These are phyloP conservation scores for Cyphomyrmex costatus DNA, from an alignment of 1,140 invertebrate genomes.

Conservation along the genomic window DNA sequence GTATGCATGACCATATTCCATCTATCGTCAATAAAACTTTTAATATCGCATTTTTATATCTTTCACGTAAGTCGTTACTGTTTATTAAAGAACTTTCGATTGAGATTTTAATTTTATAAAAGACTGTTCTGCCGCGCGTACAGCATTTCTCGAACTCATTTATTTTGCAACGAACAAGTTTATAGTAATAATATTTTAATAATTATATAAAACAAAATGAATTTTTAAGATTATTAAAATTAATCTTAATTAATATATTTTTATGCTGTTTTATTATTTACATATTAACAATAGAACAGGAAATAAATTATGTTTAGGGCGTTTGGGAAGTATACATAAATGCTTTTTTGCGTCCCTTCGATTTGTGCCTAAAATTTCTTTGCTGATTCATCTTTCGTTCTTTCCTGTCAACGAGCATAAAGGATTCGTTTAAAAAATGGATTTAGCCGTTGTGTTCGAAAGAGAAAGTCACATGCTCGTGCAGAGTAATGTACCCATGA, in stretches of 20 bases:
- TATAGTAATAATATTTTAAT: not conserved
- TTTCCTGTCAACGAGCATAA: not conserved
- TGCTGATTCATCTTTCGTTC: constrained; percentile 1
- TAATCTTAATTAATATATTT: not conserved
- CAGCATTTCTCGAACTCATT: not conserved
- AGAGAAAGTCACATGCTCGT: constrained; percentile 71
- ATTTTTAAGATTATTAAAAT: not conserved
- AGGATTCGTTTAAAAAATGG: not conserved
- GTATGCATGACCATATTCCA: not conserved
- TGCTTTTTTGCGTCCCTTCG: not conserved
- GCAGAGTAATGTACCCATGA: constrained; percentile 51
- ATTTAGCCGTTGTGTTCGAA: constrained; percentile 41
- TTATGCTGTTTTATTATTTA: not conserved
- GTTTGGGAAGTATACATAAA: not conserved
- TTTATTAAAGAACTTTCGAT: not conserved
- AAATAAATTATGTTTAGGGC: not conserved
- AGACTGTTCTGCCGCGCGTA: not conserved
- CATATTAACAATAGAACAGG: not conserved
- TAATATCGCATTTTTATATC: not conserved
- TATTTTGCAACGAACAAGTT: not conserved
- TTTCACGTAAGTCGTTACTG: not conserved
- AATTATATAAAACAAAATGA: not conserved
- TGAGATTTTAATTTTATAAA: constrained; percentile 7
- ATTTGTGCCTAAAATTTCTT: not conserved
- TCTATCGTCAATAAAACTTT: constrained; percentile 38